A percentile compares a stretch with the other conserved stretches of the same genome.
Conservation (phyloP, 30 jellyfish, hydroid and myxozoan species). For the Chrysaora quinquecirrha region DNA sequence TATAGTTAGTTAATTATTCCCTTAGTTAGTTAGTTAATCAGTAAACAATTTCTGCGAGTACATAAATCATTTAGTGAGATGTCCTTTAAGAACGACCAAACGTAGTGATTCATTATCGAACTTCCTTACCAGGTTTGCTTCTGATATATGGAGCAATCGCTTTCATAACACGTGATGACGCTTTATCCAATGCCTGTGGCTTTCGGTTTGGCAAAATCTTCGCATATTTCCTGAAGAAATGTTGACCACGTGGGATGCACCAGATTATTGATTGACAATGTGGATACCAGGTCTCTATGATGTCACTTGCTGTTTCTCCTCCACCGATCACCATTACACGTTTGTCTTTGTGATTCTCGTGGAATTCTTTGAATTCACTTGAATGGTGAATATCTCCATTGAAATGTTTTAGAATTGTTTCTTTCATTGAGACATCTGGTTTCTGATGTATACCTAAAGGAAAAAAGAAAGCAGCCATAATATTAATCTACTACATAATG, state of each 20-base stretch:
- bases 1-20: no score
- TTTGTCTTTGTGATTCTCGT: conserved; percentile 54
- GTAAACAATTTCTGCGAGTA: no score
- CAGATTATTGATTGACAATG: conserved; percentile 64
- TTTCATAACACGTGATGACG: conserved; percentile 85
- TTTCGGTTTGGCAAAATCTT: conserved; percentile 80
- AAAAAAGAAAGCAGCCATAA: not conserved
- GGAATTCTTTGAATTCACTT: conserved; percentile 72
- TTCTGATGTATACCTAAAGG: conserved; percentile 65
- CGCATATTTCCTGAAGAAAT: conserved; percentile 83
- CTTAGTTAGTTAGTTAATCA: no score
- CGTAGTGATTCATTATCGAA: no score
- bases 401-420: conserved; percentile 44
- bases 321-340: conserved; percentile 83
- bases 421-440: conserved; percentile 53
- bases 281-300: conserved; percentile 77
- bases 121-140: conserved; percentile 90
- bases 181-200: conserved; percentile 94
- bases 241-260: conserved; percentile 97
- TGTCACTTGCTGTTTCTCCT: conserved; percentile 94
- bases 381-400: conserved; percentile 82
- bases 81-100: no score
- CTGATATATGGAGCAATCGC: conserved; percentile 70
- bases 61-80: no score
- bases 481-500: no score